Evolutionary conservation across 2,888 invertebrate species (phyloP).

Genomic region (Belgica antarctica): DNA sequence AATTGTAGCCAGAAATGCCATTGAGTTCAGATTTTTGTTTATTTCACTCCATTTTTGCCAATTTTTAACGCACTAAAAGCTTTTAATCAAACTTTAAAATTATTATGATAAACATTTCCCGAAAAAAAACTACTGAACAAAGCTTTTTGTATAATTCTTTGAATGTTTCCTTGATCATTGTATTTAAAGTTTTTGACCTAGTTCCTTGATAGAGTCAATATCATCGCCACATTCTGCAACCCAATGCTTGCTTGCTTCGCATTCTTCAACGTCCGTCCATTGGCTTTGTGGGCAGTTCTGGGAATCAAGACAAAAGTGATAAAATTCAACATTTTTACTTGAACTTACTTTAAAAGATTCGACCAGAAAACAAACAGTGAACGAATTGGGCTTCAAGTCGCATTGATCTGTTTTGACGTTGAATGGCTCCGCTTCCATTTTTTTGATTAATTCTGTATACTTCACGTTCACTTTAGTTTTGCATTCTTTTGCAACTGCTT

Average conservation of each 20-base stretch:
- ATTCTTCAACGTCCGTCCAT: neutral
- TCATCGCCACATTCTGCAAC: neutral
- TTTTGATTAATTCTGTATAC: neutral
- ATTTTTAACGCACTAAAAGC: neutral
- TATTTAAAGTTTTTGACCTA: too few species aligned
- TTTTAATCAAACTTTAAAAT: neutral
- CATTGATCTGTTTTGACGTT: slow-evolving; percentile 4
- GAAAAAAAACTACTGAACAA: neutral
- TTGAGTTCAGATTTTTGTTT: neutral
- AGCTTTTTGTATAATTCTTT: too few species aligned
- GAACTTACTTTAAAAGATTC: neutral
- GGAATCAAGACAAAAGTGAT: neutral
- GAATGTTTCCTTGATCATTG: too few species aligned
- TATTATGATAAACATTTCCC: neutral
- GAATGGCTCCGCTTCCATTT: neutral
- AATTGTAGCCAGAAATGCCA: too few species aligned
- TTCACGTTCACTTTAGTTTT: neutral
- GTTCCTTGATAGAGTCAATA: neutral
- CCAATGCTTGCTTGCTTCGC: neutral
- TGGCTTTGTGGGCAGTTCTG: neutral
- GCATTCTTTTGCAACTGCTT: neutral
- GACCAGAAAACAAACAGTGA: neutral
- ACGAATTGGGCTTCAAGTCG: neutral
- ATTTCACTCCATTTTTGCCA: neutral
- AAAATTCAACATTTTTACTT: neutral